A percentile compares a stretch with the other conserved stretches of the same genome.
These are phyloP conservation scores for Cotesia typhae DNA, from an alignment of 1,140 invertebrate species.

Conservation along the genomic window DNA sequence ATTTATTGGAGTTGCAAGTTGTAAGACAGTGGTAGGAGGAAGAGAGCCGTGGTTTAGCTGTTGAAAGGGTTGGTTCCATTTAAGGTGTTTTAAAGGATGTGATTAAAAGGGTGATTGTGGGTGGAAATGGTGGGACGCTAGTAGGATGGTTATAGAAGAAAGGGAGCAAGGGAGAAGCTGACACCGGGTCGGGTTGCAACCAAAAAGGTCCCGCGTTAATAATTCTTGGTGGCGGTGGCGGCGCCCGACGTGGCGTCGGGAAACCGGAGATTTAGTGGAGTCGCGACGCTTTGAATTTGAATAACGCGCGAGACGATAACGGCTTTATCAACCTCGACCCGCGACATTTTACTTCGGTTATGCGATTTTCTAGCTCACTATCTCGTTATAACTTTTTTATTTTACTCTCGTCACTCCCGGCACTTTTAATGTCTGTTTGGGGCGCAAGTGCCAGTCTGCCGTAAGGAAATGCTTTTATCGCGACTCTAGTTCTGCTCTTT, in stretches of 20 bases:
- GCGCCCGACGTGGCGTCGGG: conserved; percentile 26
- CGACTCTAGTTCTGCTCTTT: too few relatives aligned
- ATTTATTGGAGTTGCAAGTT: too few relatives aligned
- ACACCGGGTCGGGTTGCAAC: not conserved
- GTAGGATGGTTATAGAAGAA: not conserved
- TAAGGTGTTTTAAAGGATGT: too few relatives aligned
- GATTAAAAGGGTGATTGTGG: not conserved
- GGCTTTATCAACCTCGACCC: conserved; percentile 35
- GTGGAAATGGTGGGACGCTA: not conserved
- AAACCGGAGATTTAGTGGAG: conserved; percentile 35
- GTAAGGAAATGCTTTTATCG: too few relatives aligned
- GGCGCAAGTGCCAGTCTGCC: too few relatives aligned
- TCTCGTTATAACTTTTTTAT: conserved; percentile 7
- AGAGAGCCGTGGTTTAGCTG: too few relatives aligned
- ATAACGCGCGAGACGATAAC: conserved; percentile 38
- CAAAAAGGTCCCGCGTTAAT: conserved; percentile 34
- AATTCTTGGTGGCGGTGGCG: conserved; percentile 31
- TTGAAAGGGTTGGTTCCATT: too few relatives aligned
- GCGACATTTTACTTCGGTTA: conserved; percentile 35
- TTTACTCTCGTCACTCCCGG: conserved; percentile 5
- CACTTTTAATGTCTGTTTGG: conserved; percentile 9
- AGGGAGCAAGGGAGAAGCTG: not conserved
- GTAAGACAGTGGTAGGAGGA: too few relatives aligned
- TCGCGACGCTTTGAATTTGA: conserved; percentile 39
- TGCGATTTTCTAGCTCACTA: conserved; percentile 18